Evolutionary conservation across 2,797 vertebrate species (phyloP).

Genomic region (Craterocephalus amniculus): DNA sequence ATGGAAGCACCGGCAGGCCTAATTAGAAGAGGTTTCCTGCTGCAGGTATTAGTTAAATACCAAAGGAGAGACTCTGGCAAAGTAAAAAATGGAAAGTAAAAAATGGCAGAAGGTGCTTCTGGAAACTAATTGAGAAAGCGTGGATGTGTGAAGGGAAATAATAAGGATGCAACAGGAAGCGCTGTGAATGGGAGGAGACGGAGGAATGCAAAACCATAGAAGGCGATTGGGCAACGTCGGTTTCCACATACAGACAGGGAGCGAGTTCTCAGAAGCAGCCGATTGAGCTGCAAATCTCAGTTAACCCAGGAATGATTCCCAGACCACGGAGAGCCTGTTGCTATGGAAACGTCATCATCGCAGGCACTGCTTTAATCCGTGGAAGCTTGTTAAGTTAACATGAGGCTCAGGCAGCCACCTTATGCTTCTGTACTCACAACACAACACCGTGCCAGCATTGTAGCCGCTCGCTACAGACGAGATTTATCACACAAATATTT

Average conservation of each 20-base stretch:
- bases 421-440: constrained; percentile 76
- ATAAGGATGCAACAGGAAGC: constrained; percentile 16
- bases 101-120: constrained; percentile 14
- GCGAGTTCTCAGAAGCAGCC: constrained; percentile 67
- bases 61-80: constrained; percentile 49
- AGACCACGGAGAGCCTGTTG: constrained; percentile 81
- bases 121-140: constrained; percentile 12
- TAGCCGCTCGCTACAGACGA: constrained; percentile 48
- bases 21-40: constrained; percentile 66
- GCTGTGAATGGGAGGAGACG: constrained; percentile 18
- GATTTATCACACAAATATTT: constrained; percentile 73
- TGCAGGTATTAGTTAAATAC: constrained; percentile 57
- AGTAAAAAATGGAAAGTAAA: constrained; percentile 50
- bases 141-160: constrained; percentile 25
- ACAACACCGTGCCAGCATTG: constrained; percentile 68
- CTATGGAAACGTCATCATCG: constrained; percentile 86
- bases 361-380: constrained; percentile 81
- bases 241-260: constrained; percentile 41
- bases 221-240: constrained; percentile 43
- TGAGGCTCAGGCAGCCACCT: constrained; percentile 78
- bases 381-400: constrained; percentile 83
- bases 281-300: constrained; percentile 80
- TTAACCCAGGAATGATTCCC: constrained; percentile 79
- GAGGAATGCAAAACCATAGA: constrained; percentile 38
- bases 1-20: constrained; percentile 56